A percentile compares a stretch with the other conserved stretches of the same genome.
These are phyloP conservation scores for Rhopilema esculentum DNA, from an alignment of 30 jellyfish, hydroid and myxozoan species.

Conservation along the genomic window DNA sequence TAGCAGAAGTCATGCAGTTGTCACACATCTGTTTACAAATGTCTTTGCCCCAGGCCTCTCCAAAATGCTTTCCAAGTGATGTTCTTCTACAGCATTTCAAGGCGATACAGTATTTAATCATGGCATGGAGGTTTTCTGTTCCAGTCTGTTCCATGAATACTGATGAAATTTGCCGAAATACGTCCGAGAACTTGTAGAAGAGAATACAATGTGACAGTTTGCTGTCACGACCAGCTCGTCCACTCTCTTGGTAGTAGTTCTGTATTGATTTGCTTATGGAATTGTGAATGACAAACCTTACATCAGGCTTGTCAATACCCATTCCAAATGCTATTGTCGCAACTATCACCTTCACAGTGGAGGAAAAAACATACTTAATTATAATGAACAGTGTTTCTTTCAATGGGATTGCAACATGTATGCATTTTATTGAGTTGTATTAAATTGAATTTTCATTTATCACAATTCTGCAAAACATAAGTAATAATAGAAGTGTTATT, in stretches of 20 bases:
- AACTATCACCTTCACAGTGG: slow-evolving; percentile 80
- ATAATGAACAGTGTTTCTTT: no score
- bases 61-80: slow-evolving; percentile 77
- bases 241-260: slow-evolving; percentile 96
- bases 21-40: slow-evolving; percentile 84
- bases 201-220: slow-evolving; percentile 78
- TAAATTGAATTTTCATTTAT: no score
- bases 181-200: slow-evolving; percentile 85
- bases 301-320: slow-evolving; percentile 98
- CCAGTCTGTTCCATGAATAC: slow-evolving; percentile 91
- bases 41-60: slow-evolving; percentile 73
- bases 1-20: slow-evolving; percentile 45
- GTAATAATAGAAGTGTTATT: no score
- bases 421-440: no score
- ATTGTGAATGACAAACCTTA: slow-evolving; percentile 89
- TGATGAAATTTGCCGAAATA: slow-evolving; percentile 77
- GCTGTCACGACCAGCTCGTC: slow-evolving; percentile 96
- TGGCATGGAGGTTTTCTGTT: slow-evolving; percentile 71
- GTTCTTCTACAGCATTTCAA: slow-evolving; percentile 79
- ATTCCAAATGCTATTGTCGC: slow-evolving; percentile 94
- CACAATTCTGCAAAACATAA: no score
- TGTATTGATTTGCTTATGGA: slow-evolving; percentile 91
- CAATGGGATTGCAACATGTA: no score
- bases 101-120: slow-evolving; percentile 74
- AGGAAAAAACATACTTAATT: no score